Conservation (phyloP, 2,888 invertebrate genomes). For the Ochropleura leucogaster region DNA sequence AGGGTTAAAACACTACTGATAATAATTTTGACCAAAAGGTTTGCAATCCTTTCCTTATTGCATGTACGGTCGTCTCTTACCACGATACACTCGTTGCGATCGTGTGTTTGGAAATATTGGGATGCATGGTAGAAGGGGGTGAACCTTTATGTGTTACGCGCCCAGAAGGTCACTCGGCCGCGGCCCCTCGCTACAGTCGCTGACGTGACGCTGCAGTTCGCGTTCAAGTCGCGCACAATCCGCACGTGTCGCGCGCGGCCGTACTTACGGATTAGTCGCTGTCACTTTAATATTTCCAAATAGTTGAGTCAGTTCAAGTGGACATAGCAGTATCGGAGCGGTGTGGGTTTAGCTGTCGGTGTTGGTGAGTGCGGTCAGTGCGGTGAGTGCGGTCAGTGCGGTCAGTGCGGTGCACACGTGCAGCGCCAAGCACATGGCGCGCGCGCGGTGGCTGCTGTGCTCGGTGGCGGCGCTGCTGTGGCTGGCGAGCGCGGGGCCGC, state of each 20-base stretch:
- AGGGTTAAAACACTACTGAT: too few species aligned
- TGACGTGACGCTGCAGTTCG: not conserved
- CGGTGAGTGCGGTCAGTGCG: too few species aligned
- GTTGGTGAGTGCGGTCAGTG: conserved; percentile 11
- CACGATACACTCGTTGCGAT: too few species aligned
- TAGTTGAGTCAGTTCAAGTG: not conserved
- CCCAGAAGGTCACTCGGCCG: conserved; percentile 55
- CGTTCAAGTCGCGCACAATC: not conserved
- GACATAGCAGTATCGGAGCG: not conserved
- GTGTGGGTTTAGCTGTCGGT: conserved; percentile 10
- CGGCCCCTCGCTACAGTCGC: conserved; percentile 36
- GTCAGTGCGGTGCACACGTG: conserved; percentile 8
- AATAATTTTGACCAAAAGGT: too few species aligned
- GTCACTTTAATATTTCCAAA: conserved; percentile 2
- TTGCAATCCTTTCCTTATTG: too few species aligned
- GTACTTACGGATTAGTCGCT: conserved; percentile 36
- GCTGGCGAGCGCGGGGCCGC: conserved; percentile 19
- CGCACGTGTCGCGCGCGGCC: conserved; percentile 25
- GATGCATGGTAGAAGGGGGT: too few species aligned
- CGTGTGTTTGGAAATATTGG: too few species aligned
- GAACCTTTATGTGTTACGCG: too few species aligned
- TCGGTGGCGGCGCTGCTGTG: conserved; percentile 42
- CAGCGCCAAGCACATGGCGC: conserved; percentile 41
- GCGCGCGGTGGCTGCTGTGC: conserved; percentile 44
- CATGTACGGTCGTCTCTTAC: too few species aligned